Percentiles rank a stretch among this genome's conserved stretches.
phyloP scores from a whole-genome alignment of 2,888 invertebrate species.

The Rhingia rostrata region DNA sequence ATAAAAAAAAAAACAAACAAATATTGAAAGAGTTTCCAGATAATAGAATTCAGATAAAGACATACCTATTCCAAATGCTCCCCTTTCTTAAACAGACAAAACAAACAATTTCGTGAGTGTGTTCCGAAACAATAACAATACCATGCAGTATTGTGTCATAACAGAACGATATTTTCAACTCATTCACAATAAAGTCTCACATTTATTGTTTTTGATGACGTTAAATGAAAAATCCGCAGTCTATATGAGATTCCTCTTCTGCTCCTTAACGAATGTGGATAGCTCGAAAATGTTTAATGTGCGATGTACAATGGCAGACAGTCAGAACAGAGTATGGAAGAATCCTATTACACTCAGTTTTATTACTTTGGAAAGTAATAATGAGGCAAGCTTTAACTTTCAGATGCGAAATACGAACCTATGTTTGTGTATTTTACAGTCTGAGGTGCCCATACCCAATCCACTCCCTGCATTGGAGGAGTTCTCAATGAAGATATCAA shows the following conservation, averaged over 20 bases:
- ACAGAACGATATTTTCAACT: constrained; percentile 43
- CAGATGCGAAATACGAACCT: constrained; percentile 6
- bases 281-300: constrained; percentile 9
- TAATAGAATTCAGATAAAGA: too few relatives aligned
- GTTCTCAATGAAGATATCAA: constrained; percentile 30
- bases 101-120: constrained; percentile 41
- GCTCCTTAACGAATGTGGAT: not conserved
- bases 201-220: constrained; percentile 12
- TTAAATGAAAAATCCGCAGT: constrained; percentile 15
- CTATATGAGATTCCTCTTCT: not conserved
- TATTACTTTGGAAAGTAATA: constrained; percentile 46
- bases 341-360: constrained; percentile 14
- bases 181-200: constrained; percentile 24
- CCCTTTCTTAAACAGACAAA: constrained; percentile 3
- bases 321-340: not conserved
- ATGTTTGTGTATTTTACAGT: constrained; percentile 2
- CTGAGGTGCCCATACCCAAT: not conserved
- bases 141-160: constrained; percentile 25
- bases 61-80: not conserved
- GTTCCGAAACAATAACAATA: constrained; percentile 23
- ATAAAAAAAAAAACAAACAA: too few relatives aligned
- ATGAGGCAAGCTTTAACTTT: constrained; percentile 45
- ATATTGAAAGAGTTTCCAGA: too few relatives aligned
- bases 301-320: constrained; percentile 18
- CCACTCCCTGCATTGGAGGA: not conserved